phyloP scores from a whole-genome alignment of 2,888 invertebrate genomes.

The Tetanocera ferruginea region DNA sequence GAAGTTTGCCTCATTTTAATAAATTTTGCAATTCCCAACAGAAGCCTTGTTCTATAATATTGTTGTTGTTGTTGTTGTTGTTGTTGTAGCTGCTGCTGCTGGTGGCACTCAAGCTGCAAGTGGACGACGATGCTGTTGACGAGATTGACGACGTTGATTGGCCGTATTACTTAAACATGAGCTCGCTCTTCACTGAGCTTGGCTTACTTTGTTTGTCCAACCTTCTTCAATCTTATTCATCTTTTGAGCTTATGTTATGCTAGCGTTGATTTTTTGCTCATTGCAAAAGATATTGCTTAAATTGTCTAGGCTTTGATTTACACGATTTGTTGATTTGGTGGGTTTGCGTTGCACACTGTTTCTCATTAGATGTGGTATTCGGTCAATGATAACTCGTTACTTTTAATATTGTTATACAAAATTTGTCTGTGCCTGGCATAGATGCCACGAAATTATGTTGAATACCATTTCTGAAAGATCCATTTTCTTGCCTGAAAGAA shows the following conservation, averaged over 20 bases:
- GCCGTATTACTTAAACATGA: conserved; percentile 46
- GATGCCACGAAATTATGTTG: too few species aligned
- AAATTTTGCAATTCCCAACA: conserved; percentile 30
- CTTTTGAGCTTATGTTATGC: not conserved
- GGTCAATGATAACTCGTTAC: not conserved
- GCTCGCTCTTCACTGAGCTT: conserved; percentile 25
- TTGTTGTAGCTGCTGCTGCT: conserved; percentile 15
- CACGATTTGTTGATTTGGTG: not conserved
- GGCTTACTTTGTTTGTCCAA: conserved; percentile 10
- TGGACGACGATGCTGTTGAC: conserved; percentile 28
- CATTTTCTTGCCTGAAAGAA: too few species aligned
- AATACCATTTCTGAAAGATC: too few species aligned
- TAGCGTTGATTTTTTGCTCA: not conserved
- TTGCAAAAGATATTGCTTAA: not conserved
- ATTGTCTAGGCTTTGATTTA: not conserved
- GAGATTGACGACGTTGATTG: conserved; percentile 42
- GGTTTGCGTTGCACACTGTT: not conserved
- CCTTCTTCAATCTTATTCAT: not conserved
- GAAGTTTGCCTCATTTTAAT: conserved; percentile 36
- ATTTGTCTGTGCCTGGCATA: too few species aligned
- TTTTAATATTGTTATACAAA: too few species aligned
- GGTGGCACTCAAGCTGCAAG: conserved; percentile 29
- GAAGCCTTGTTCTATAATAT: not conserved
- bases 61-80: conserved; percentile 14
- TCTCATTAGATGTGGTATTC: not conserved